Evolutionary conservation across 1,140 invertebrate genomes (phyloP).

Genomic region (Papilio polytes): DNA sequence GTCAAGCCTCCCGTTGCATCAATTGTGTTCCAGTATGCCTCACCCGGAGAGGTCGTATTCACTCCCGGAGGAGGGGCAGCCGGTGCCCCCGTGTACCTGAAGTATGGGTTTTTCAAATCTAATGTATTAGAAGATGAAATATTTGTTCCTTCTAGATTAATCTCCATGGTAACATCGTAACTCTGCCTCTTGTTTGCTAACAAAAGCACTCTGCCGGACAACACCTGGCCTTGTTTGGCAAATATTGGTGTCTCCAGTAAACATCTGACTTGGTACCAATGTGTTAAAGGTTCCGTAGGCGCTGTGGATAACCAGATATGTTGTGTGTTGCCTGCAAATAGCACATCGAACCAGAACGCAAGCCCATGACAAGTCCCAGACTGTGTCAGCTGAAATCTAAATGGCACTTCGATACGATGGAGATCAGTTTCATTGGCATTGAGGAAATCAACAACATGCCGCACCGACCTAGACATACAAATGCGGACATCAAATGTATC

Average conservation of each 20-base stretch:
- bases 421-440: slow-evolving; percentile 97
- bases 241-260: slow-evolving; percentile 97
- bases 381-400: slow-evolving; percentile 96
- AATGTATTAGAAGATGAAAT: slow-evolving; percentile 94
- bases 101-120: slow-evolving; percentile 99
- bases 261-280: slow-evolving; percentile 99
- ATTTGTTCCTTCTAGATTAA: slow-evolving; percentile 94
- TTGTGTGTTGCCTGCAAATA: slow-evolving; percentile 95
- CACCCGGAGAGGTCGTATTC: slow-evolving; percentile 95
- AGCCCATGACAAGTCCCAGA: slow-evolving; percentile 98
- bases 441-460: slow-evolving; percentile 98
- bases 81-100: slow-evolving; percentile 95
- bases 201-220: slow-evolving; percentile 94
- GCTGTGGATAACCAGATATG: slow-evolving; percentile 99
- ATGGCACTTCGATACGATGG: slow-evolving; percentile 97
- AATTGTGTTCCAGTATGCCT: slow-evolving; percentile 94
- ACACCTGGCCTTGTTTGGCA: slow-evolving; percentile 96
- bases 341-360: slow-evolving; percentile 99
- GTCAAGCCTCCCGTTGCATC: slow-evolving; percentile 86
- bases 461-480: slow-evolving; percentile 97
- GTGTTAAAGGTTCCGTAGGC: slow-evolving; percentile 98
- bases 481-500: slow-evolving; percentile 99
- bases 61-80: slow-evolving; percentile 95
- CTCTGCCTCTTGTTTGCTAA: slow-evolving; percentile 98
- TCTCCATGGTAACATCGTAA: slow-evolving; percentile 99